phyloP scores from a whole-genome alignment of 53 echinoderm and acorn worm genomes.

The Luidia sarsii region DNA sequence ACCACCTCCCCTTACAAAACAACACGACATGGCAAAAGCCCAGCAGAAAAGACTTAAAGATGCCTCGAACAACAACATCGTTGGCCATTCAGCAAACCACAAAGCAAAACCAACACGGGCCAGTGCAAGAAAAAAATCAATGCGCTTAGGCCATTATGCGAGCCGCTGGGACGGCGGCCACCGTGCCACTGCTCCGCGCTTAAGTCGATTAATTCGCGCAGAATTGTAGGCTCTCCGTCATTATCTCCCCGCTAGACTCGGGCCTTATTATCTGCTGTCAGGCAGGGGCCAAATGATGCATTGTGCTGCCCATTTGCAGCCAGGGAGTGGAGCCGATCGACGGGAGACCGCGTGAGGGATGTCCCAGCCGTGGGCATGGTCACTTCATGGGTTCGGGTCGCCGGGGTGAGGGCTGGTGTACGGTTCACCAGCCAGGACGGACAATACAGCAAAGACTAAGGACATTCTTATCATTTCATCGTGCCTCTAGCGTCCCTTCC shows the following conservation, averaged over 20 bases:
- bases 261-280: constrained; percentile 25
- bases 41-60: constrained; percentile 38
- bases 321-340: not conserved
- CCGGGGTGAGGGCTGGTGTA: not conserved
- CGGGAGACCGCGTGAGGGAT: not conserved
- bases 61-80: constrained; percentile 18
- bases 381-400: constrained; percentile 2
- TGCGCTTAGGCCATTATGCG: no score
- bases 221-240: constrained; percentile 44
- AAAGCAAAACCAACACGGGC: constrained; percentile 40
- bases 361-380: not conserved
- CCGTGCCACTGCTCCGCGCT: no score
- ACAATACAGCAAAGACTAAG: no score
- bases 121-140: constrained; percentile 14
- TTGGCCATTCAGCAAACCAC: constrained; percentile 10
- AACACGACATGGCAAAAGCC: no score
- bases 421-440: constrained; percentile 15
- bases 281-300: constrained; percentile 29
- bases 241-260: no score
- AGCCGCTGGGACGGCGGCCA: no score
- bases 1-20: no score
- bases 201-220: constrained; percentile 51
- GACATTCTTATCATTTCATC: no score
- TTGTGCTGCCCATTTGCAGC: constrained; percentile 57
- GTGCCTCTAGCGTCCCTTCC: no score